Evolutionary conservation across 23 tunicate genomes (phyloP).

Genomic region (Trididemnum clinides): DNA sequence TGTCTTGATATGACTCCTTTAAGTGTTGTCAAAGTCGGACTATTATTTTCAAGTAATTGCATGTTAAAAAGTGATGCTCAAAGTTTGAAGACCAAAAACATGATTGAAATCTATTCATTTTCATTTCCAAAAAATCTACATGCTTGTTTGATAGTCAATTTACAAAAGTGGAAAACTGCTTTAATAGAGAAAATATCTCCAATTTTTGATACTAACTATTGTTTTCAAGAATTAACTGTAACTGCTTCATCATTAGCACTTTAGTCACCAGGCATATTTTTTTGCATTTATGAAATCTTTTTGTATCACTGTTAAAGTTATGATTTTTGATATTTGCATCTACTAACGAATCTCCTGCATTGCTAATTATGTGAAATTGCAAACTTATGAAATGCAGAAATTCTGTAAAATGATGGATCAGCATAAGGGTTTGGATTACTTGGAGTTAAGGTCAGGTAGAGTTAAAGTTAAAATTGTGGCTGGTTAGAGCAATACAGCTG

Average conservation of each 20-base stretch:
- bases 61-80: not conserved
- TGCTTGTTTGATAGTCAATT: not conserved
- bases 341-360: no score
- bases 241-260: not conserved
- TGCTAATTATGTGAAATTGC: no score
- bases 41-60: not conserved
- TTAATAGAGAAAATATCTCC: not conserved
- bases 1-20: constrained; percentile 25
- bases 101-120: constrained; percentile 36
- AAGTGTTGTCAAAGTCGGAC: constrained; percentile 2
- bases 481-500: no score
- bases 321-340: no score
- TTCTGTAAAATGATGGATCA: no score
- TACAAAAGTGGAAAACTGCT: constrained; percentile 20
- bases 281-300: not conserved
- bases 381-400: no score
- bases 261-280: no score
- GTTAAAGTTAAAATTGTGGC: no score
- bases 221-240: constrained; percentile 1
- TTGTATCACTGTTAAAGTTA: not conserved
- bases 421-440: no score
- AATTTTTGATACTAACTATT: not conserved
- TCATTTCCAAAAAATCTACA: constrained; percentile 17
- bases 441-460: no score
- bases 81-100: no score